phyloP scores from a whole-genome alignment of 2,113 vertebrate genomes.

The Heterotilapia buettikoferi region DNA sequence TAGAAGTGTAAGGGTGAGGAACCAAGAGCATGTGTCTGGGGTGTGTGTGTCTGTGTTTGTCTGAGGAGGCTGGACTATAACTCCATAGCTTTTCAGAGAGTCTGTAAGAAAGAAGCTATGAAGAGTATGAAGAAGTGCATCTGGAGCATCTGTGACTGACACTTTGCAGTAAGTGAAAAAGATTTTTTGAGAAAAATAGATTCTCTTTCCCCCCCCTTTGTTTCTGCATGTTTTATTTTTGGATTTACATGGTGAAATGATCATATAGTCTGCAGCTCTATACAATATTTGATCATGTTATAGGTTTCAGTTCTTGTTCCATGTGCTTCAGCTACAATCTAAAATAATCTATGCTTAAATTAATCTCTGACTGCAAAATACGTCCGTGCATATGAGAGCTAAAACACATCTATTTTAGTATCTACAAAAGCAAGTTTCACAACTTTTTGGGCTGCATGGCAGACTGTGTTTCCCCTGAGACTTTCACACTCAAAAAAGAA shows the following conservation, averaged over 20 bases:
- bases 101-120: background rate
- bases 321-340: background rate
- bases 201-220: fast-evolving
- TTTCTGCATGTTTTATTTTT: background rate
- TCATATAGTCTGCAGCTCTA: background rate
- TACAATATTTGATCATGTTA: background rate
- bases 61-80: background rate
- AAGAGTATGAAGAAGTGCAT: background rate
- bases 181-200: background rate
- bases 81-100: background rate
- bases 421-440: background rate
- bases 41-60: background rate
- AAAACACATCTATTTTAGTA: background rate
- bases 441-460: background rate
- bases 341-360: background rate
- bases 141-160: background rate
- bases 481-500: background rate
- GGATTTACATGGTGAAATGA: background rate
- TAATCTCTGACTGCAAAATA: background rate
- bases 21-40: background rate
- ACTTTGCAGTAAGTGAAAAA: background rate
- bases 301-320: background rate
- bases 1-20: background rate
- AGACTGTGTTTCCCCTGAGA: background rate
- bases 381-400: background rate